Conservation (phyloP, 1,140 invertebrate genomes). For the Temnothorax nylanderi region DNA sequence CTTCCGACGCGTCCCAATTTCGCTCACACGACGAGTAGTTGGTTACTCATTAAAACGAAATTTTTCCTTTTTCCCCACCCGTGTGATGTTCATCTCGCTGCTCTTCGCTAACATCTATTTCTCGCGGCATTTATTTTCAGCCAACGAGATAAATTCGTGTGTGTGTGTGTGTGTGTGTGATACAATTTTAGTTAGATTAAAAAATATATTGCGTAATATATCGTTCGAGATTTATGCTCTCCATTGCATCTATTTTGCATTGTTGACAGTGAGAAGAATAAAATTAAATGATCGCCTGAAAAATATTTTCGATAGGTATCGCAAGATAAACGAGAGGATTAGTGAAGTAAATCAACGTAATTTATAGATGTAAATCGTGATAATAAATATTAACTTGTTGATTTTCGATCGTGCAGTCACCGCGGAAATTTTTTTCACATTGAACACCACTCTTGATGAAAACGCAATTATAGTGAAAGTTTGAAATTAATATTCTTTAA, state of each 20-base stretch:
- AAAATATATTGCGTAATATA: not conserved
- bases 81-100: not conserved
- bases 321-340: not conserved
- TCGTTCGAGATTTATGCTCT: not conserved
- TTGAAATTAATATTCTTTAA: not conserved
- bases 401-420: not conserved
- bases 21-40: not conserved
- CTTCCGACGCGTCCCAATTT: not conserved
- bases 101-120: not conserved
- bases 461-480: not conserved
- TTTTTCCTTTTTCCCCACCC: not conserved
- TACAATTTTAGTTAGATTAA: constrained; percentile 28
- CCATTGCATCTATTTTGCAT: not conserved
- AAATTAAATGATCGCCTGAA: not conserved
- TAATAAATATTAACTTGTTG: constrained; percentile 38
- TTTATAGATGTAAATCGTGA: not conserved
- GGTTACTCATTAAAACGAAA: constrained; percentile 29
- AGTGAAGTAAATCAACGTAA: not conserved
- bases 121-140: constrained; percentile 28
- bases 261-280: not conserved
- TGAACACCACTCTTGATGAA: not conserved
- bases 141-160: constrained; percentile 29
- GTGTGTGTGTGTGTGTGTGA: not conserved
- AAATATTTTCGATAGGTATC: constrained; percentile 13
- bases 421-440: not conserved